Percentiles rank a stretch among this genome's conserved stretches.
Evolutionary conservation across 2,888 invertebrate genomes (phyloP).

Genomic region (Portevinia maculata): DNA sequence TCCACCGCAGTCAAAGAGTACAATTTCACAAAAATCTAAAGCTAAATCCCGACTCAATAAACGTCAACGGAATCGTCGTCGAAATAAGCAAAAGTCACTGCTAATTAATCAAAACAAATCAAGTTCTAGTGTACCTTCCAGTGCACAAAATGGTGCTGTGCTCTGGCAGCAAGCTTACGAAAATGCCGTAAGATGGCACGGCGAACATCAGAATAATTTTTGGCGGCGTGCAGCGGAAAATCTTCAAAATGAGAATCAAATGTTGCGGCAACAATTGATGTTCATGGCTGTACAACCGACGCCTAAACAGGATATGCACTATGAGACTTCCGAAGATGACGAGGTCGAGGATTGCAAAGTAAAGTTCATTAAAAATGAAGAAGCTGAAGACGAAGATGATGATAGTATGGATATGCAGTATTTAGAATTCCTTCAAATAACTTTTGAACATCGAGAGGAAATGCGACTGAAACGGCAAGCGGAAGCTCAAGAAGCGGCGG

Average conservation of each 20-base stretch:
- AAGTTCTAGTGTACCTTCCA: background rate
- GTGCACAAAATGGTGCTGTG: conserved; percentile 19
- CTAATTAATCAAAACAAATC: conserved; percentile 33
- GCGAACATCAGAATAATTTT: conserved; percentile 58
- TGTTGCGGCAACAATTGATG: conserved; percentile 44
- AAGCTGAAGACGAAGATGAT: conserved; percentile 6
- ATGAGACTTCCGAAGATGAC: conserved; percentile 50
- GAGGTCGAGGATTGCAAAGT: background rate
- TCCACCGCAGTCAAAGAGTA: background rate
- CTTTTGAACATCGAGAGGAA: conserved; percentile 60
- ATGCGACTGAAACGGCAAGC: conserved; percentile 36
- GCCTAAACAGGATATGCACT: background rate
- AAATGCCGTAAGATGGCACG: conserved; percentile 66
- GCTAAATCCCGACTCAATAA: conserved; percentile 33
- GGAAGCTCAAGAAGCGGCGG: background rate
- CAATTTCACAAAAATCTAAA: conserved; percentile 38
- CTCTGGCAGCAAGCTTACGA: conserved; percentile 60
- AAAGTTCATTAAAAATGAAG: background rate
- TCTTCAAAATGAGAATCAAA: conserved; percentile 43
- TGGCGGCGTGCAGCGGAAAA: conserved; percentile 60
- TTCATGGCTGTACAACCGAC: background rate
- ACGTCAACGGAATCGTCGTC: conserved; percentile 47
- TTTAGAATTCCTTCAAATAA: conserved; percentile 62
- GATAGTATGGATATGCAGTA: conserved; percentile 54
- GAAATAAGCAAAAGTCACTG: conserved; percentile 34